Percentiles rank a stretch among this genome's conserved stretches.
Evolutionary conservation across 2,888 invertebrate genomes (phyloP).

Genomic region (Cataglyphis albicans): DNA sequence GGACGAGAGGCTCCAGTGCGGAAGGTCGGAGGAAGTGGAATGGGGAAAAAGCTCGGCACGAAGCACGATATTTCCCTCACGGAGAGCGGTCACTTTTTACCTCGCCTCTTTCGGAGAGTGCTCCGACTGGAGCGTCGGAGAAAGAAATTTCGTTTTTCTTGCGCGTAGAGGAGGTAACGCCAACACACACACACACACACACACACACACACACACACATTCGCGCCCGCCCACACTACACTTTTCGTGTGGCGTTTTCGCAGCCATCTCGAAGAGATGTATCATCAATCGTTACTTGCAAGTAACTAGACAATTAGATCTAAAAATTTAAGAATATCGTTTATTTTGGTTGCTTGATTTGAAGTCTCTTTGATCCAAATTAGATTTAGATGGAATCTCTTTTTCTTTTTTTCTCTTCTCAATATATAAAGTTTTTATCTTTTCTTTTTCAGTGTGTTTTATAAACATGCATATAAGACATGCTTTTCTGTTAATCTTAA

Average conservation of each 20-base stretch:
- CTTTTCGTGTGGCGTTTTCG: slow-evolving; percentile 18
- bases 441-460: neutral
- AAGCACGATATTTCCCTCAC: slow-evolving; percentile 60
- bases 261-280: slow-evolving; percentile 15
- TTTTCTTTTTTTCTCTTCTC: neutral
- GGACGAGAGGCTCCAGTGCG: slow-evolving; percentile 30
- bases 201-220: neutral
- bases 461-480: neutral
- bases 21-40: slow-evolving; percentile 60
- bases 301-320: neutral
- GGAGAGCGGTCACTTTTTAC: slow-evolving; percentile 58
- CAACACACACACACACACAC: neutral
- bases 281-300: slow-evolving; percentile 21
- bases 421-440: neutral
- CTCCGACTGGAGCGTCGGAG: slow-evolving; percentile 56
- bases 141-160: slow-evolving; percentile 60
- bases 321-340: neutral
- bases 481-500: neutral
- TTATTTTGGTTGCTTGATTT: neutral
- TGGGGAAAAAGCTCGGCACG: slow-evolving; percentile 61
- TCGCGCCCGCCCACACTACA: neutral
- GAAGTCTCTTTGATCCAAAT: neutral
- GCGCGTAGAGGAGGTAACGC: slow-evolving; percentile 29
- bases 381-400: neutral
- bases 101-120: slow-evolving; percentile 60